These are phyloP conservation scores for Thecophora atra DNA, from an alignment of 2,888 invertebrate species.

Conservation along the genomic window DNA sequence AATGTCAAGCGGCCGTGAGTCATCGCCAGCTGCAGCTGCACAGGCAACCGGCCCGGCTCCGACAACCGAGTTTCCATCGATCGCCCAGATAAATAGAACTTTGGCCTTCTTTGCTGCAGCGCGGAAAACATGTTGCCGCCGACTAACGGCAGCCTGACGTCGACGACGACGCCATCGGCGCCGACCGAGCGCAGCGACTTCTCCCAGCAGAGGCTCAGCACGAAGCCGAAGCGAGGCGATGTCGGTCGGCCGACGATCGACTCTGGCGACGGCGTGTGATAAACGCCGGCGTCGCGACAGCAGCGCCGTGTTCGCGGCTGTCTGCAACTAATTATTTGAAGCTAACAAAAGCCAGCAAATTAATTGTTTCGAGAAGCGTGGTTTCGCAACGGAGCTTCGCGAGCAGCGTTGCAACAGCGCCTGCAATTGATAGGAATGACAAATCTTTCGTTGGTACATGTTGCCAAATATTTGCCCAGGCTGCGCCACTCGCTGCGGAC, in stretches of 20 bases:
- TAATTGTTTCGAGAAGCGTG: not conserved
- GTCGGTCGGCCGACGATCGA: no score
- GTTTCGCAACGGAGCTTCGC: not conserved
- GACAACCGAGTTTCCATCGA: slow-evolving; percentile 15
- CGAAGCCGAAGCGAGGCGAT: no score
- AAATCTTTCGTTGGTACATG: not conserved
- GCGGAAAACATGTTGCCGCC: slow-evolving; percentile 22
- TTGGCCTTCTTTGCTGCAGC: slow-evolving; percentile 36
- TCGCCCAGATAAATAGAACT: slow-evolving; percentile 34
- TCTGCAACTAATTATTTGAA: slow-evolving; percentile 30
- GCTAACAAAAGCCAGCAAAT: slow-evolving; percentile 8
- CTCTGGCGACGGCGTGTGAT: not conserved
- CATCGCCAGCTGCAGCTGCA: slow-evolving; percentile 30
- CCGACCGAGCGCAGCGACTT: not conserved
- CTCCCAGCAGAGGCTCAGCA: no score
- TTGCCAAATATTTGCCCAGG: not conserved
- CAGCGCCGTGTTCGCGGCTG: slow-evolving; percentile 21
- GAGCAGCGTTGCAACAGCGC: not conserved
- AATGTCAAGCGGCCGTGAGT: slow-evolving; percentile 30
- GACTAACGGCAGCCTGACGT: slow-evolving; percentile 16
- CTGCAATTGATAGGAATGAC: not conserved
- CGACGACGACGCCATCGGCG: no score
- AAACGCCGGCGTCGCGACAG: slow-evolving; percentile 20
- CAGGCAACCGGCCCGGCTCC: not conserved
- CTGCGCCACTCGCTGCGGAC: not conserved